A percentile compares a stretch with the other conserved stretches of the same genome.
Conservation (phyloP, 2,797 vertebrate species). For the Sarcoramphus papa region DNA sequence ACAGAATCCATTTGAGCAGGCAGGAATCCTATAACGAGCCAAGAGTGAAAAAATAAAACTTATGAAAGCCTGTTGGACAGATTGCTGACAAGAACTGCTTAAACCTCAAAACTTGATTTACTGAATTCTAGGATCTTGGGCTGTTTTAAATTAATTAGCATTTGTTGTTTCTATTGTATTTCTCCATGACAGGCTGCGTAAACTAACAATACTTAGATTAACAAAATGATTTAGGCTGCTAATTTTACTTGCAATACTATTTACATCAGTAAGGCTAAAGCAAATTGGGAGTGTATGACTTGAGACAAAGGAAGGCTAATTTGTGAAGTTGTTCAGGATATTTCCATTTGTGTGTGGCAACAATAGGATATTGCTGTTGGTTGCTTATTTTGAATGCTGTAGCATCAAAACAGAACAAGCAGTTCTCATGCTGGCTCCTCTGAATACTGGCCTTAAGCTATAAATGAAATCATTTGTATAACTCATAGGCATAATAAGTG, state of each 20-base stretch:
- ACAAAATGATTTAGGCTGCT: background rate
- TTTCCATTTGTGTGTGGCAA: background rate
- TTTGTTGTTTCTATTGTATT: constrained; percentile 14
- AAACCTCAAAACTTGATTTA: background rate
- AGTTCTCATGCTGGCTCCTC: background rate
- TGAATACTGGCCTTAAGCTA: background rate
- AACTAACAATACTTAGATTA: constrained; percentile 16
- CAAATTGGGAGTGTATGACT: background rate
- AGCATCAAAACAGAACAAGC: background rate
- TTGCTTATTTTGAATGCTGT: background rate
- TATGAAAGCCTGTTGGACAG: background rate
- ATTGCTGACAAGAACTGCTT: background rate
- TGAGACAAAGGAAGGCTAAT: background rate
- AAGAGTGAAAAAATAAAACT: background rate
- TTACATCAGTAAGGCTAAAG: constrained; percentile 7
- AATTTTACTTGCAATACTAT: constrained; percentile 40
- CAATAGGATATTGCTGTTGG: background rate
- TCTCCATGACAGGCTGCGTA: background rate
- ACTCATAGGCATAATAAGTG: background rate
- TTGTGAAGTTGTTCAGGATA: background rate
- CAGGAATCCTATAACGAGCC: background rate
- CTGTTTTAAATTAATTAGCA: background rate
- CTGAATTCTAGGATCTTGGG: background rate
- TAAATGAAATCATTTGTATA: background rate
- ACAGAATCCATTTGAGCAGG: background rate